A percentile compares a stretch with the other conserved stretches of the same genome.
These are phyloP conservation scores for Mycetomoellerius zeteki DNA, from an alignment of 1,140 invertebrate genomes.

Conservation along the genomic window DNA sequence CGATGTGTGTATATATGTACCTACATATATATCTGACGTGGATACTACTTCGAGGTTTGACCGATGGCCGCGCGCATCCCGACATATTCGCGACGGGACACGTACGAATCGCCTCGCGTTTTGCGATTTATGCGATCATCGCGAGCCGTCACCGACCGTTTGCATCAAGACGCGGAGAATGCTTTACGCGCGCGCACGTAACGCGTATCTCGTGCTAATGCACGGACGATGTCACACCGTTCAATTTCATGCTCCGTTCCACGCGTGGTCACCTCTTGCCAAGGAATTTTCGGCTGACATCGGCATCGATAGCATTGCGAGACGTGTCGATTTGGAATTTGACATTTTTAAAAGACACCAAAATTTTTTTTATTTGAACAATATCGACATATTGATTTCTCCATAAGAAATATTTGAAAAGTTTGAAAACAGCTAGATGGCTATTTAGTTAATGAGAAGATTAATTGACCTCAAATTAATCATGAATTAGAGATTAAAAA, in stretches of 20 bases:
- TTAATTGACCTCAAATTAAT: not conserved
- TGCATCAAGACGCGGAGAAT: slow-evolving; percentile 53
- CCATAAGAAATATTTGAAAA: not conserved
- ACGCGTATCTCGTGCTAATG: slow-evolving; percentile 38
- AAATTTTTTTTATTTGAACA: slow-evolving; percentile 1
- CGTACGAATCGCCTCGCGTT: slow-evolving; percentile 64
- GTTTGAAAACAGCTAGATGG: not conserved
- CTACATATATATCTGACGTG: slow-evolving; percentile 35
- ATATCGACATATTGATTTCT: not conserved
- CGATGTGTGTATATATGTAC: not conserved
- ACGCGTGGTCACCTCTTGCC: slow-evolving; percentile 17
- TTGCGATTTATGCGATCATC: slow-evolving; percentile 65
- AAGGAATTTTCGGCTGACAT: slow-evolving; percentile 27
- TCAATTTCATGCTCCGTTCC: slow-evolving; percentile 5
- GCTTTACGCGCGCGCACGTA: slow-evolving; percentile 23
- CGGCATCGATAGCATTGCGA: slow-evolving; percentile 6
- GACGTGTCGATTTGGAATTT: not conserved
- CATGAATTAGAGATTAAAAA: too few species aligned
- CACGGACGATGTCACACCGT: slow-evolving; percentile 41
- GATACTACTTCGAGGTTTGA: slow-evolving; percentile 57
- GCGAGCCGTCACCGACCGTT: slow-evolving; percentile 29
- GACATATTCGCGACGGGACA: slow-evolving; percentile 62
- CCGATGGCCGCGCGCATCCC: slow-evolving; percentile 45
- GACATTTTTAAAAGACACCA: not conserved
- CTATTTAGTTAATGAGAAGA: not conserved